A percentile compares a stretch with the other conserved stretches of the same genome.
Evolutionary conservation across 2,797 vertebrate species (phyloP).

Genomic region (Limosa lapponica): DNA sequence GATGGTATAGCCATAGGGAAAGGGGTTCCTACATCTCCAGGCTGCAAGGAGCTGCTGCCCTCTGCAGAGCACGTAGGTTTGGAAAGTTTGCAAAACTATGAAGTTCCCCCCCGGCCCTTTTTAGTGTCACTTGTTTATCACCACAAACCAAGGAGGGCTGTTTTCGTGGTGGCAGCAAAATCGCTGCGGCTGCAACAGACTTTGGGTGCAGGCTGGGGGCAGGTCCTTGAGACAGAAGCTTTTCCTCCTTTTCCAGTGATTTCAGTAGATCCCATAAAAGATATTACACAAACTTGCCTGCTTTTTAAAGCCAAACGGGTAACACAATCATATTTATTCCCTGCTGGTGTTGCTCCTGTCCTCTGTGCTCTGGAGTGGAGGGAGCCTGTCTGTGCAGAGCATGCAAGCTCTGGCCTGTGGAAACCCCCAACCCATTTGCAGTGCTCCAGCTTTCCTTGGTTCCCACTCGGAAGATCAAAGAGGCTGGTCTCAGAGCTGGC

Average conservation of each 20-base stretch:
- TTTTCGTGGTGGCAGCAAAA: neutral
- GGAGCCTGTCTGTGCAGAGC: neutral
- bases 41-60: neutral
- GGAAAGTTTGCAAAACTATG: neutral
- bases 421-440: neutral
- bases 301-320: neutral
- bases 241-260: neutral
- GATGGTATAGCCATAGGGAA: neutral
- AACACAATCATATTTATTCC: neutral
- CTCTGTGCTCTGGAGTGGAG: neutral
- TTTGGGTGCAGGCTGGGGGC: neutral
- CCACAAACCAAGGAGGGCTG: neutral
- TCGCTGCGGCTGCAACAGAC: neutral
- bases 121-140: neutral
- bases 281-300: neutral
- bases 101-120: accelerated
- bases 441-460: neutral
- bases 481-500: neutral
- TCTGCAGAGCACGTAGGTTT: accelerated
- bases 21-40: neutral
- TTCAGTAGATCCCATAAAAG: neutral
- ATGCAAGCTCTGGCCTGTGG: neutral
- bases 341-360: neutral
- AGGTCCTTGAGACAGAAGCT: neutral
- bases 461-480: neutral